A percentile compares a stretch with the other conserved stretches of the same genome.
Conservation (phyloP, 2,888 invertebrate species). For the Girardia tigrina region DNA sequence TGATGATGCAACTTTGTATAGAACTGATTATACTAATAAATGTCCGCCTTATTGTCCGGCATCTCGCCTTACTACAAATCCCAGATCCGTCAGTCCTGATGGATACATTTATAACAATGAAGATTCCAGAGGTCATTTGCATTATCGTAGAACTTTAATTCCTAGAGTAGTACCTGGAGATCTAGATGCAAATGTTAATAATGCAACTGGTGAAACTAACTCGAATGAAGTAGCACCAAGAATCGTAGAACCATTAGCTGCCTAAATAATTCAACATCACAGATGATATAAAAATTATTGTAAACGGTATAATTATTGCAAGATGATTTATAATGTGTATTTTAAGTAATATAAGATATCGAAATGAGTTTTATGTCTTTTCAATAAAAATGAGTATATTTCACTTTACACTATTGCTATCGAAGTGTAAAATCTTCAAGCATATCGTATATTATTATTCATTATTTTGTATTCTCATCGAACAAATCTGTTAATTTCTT, state of each 20-base stretch:
- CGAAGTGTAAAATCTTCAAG: too few relatives aligned
- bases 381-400: too few relatives aligned
- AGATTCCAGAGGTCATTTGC: constrained; percentile 5
- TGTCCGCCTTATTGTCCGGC: constrained; percentile 43
- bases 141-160: not conserved
- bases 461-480: too few relatives aligned
- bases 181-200: not conserved
- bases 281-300: too few relatives aligned
- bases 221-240: not conserved
- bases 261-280: not conserved
- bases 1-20: constrained; percentile 47
- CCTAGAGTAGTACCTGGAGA: not conserved
- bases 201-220: not conserved
- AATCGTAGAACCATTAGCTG: not conserved
- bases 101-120: not conserved
- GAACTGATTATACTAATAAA: constrained; percentile 38
- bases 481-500: too few relatives aligned
- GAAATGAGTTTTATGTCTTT: too few relatives aligned
- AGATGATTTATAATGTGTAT: too few relatives aligned
- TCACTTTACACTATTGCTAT: too few relatives aligned
- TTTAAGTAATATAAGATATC: too few relatives aligned
- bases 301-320: too few relatives aligned
- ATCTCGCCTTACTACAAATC: constrained; percentile 39
- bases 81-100: not conserved
- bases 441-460: too few relatives aligned